Percentiles rank a stretch among this genome's conserved stretches.
phyloP scores from a whole-genome alignment of 2,113 vertebrate species.

The Macrotus californicus region DNA sequence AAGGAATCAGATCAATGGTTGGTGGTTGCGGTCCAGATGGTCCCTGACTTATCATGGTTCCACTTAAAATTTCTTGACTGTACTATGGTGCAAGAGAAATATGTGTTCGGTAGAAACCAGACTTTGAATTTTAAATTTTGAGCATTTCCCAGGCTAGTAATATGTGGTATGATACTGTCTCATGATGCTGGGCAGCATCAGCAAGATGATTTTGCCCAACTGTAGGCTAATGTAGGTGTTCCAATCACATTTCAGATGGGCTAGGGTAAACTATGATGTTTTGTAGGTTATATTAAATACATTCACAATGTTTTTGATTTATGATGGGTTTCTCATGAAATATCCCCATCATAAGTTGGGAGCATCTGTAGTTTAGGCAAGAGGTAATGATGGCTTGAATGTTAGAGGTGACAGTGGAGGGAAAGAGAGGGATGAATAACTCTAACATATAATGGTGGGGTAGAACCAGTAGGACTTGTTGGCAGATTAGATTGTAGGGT shows the following conservation, averaged over 20 bases:
- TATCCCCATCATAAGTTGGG: background rate
- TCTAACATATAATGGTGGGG: background rate
- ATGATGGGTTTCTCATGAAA: background rate
- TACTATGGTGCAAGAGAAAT: background rate
- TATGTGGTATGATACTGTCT: background rate
- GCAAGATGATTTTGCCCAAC: background rate
- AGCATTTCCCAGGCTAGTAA: background rate
- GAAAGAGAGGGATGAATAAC: background rate
- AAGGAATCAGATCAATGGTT: background rate
- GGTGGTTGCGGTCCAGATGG: background rate
- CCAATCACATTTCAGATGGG: background rate
- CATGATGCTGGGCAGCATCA: background rate
- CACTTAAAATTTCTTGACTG: background rate
- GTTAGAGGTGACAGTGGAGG: background rate
- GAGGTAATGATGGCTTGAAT: background rate
- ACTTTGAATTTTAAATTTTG: background rate
- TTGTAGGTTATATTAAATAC: background rate
- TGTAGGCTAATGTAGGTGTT: background rate
- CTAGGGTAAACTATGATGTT: background rate
- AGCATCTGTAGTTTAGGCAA: background rate
- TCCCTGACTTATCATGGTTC: background rate
- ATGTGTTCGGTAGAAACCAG: background rate
- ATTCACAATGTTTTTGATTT: background rate
- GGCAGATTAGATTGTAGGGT: background rate
- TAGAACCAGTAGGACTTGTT: background rate